Evolutionary conservation across 2,797 vertebrate species (phyloP).

Genomic region (Ceryle rudis): DNA sequence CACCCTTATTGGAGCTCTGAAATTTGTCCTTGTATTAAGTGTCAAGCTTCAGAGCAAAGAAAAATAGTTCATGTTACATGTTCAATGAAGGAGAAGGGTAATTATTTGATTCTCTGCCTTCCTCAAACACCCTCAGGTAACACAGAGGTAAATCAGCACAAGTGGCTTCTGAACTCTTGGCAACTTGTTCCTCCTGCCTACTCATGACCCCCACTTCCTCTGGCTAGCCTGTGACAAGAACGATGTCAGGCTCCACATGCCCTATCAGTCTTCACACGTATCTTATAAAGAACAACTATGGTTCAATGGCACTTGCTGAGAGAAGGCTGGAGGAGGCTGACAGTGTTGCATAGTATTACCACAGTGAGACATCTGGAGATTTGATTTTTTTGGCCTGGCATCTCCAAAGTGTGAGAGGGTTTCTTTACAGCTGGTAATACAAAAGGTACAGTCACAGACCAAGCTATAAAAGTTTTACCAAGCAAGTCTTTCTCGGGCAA

Average conservation of each 20-base stretch:
- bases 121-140: neutral
- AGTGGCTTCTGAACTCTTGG: neutral
- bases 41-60: neutral
- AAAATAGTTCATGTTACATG: neutral
- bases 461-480: neutral
- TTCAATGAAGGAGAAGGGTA: neutral
- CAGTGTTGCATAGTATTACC: neutral
- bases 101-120: neutral
- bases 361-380: neutral
- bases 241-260: neutral
- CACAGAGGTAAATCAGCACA: neutral
- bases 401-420: neutral
- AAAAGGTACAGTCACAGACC: neutral
- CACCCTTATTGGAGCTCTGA: neutral
- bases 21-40: neutral
- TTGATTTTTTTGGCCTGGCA: neutral
- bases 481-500: neutral
- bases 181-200: neutral
- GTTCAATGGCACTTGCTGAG: neutral
- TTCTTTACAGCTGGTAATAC: too few relatives aligned
- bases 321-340: neutral
- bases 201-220: neutral
- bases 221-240: neutral
- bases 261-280: accelerated
- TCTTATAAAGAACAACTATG: neutral